Evolutionary conservation across 2,888 invertebrate genomes (phyloP).

Genomic region (Limnephilus marmoratus): DNA sequence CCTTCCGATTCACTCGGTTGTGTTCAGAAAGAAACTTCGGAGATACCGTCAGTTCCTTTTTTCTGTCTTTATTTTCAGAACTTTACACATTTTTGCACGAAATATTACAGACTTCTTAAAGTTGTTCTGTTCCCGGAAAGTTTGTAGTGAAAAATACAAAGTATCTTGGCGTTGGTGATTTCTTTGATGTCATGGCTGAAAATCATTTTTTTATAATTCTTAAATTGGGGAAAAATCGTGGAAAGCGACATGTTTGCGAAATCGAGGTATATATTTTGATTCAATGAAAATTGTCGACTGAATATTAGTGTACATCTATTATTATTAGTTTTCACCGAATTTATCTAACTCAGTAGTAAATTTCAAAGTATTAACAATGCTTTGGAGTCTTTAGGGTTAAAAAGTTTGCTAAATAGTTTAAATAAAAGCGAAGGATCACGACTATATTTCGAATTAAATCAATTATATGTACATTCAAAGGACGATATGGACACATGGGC

Average conservation of each 20-base stretch:
- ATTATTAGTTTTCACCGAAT: too few relatives aligned
- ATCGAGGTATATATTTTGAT: too few relatives aligned
- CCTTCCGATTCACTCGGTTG: slow-evolving; percentile 2
- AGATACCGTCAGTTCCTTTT: slow-evolving; percentile 13
- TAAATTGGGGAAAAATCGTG: not conserved
- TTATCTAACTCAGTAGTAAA: too few relatives aligned
- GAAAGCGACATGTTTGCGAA: not conserved
- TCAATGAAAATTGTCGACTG: too few relatives aligned
- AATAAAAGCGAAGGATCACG: too few relatives aligned
- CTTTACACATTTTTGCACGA: slow-evolving; percentile 44
- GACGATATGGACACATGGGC: too few relatives aligned
- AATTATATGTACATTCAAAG: too few relatives aligned
- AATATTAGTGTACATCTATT: too few relatives aligned
- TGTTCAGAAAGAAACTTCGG: not conserved
- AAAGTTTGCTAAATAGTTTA: too few relatives aligned
- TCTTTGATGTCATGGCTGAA: not conserved
- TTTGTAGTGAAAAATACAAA: slow-evolving; percentile 6
- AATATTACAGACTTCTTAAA: slow-evolving; percentile 39
- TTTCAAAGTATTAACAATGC: too few relatives aligned
- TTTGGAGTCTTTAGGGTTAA: too few relatives aligned
- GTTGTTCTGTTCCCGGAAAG: slow-evolving; percentile 9
- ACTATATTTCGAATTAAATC: too few relatives aligned
- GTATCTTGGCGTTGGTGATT: not conserved
- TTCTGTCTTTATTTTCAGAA: slow-evolving; percentile 21
- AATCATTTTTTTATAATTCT: not conserved